These are phyloP conservation scores for Gryllus bimaculatus DNA, from an alignment of 1,140 invertebrate species.

Conservation along the genomic window DNA sequence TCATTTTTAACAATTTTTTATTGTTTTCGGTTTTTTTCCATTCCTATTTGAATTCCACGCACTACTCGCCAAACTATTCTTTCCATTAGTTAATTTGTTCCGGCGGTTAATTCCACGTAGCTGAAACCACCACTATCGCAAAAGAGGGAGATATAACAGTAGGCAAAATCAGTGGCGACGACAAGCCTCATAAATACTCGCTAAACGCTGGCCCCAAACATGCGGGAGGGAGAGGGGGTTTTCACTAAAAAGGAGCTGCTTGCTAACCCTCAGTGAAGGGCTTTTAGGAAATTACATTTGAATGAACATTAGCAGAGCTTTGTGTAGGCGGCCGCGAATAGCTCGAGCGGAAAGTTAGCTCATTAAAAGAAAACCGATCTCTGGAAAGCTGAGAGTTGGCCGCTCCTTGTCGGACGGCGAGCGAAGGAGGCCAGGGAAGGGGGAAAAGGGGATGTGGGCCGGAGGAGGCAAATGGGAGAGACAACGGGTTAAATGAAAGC, in stretches of 20 bases:
- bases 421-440: too few relatives aligned
- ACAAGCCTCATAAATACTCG: not conserved
- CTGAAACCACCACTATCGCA: too few relatives aligned
- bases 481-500: too few relatives aligned
- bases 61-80: too few relatives aligned
- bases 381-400: not conserved
- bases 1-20: too few relatives aligned
- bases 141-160: not conserved
- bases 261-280: not conserved
- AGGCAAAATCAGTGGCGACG: not conserved
- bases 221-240: not conserved
- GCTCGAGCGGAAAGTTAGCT: not conserved
- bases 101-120: too few relatives aligned
- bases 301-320: not conserved
- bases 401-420: too few relatives aligned
- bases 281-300: slow-evolving; percentile 5
- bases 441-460: too few relatives aligned
- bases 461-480: too few relatives aligned
- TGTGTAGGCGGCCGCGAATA: not conserved
- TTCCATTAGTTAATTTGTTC: too few relatives aligned
- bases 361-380: not conserved
- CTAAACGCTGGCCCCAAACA: not conserved
- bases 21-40: too few relatives aligned
- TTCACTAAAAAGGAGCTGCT: not conserved
- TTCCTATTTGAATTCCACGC: too few relatives aligned